A percentile compares a stretch with the other conserved stretches of the same genome.
phyloP scores from a whole-genome alignment of 2,888 invertebrate genomes.

The Xestoiulus laeticollis region DNA sequence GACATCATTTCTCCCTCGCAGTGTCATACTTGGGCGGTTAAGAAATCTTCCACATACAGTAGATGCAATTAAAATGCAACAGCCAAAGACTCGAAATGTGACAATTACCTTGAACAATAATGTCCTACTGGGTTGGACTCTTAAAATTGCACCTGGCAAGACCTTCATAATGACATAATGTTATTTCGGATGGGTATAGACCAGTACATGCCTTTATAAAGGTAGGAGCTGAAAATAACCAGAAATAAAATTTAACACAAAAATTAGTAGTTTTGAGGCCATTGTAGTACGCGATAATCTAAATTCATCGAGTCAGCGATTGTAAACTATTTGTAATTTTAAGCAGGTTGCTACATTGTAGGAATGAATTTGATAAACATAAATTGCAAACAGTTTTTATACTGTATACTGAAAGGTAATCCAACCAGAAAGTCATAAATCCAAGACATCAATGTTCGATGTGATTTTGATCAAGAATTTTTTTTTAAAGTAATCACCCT shows the following conservation, averaged over 20 bases:
- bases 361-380: neutral
- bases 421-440: neutral
- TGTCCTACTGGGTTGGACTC: constrained; percentile 5
- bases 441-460: neutral
- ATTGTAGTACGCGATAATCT: neutral
- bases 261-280: neutral
- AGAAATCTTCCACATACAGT: neutral
- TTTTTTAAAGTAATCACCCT: neutral
- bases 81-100: neutral
- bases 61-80: constrained; percentile 22
- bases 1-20: neutral
- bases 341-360: neutral
- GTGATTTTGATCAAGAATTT: neutral
- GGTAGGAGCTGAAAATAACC: neutral
- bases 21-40: neutral
- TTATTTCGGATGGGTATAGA: constrained; percentile 4
- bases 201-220: neutral
- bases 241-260: neutral
- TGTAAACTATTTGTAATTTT: too few relatives aligned
- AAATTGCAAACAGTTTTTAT: too few relatives aligned
- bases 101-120: constrained; percentile 31
- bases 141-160: neutral
- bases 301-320: neutral
- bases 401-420: neutral
- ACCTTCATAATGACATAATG: neutral